Evolutionary conservation across 2,113 vertebrate genomes (phyloP).

Genomic region (Myiozetetes cayanensis): DNA sequence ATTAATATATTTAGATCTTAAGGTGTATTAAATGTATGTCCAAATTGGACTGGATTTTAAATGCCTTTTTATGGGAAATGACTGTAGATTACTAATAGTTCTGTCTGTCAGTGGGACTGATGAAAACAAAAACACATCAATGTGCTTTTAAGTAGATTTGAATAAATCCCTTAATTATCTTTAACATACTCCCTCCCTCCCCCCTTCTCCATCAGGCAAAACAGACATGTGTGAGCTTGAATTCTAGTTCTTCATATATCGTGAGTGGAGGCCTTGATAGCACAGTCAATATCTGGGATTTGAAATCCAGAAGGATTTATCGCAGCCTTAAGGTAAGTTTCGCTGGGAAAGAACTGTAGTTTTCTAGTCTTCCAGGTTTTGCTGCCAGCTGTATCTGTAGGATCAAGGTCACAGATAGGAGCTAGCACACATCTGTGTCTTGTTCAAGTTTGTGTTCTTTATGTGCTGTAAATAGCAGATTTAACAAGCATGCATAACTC

Average conservation of each 20-base stretch:
- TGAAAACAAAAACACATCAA: background rate
- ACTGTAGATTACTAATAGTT: background rate
- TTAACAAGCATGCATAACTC: background rate
- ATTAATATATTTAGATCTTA: background rate
- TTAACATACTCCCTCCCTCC: background rate
- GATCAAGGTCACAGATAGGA: background rate
- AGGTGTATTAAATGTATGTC: background rate
- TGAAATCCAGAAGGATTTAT: constrained; percentile 88
- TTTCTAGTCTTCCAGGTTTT: background rate
- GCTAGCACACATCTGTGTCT: background rate
- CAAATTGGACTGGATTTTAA: background rate
- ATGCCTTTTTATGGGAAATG: background rate
- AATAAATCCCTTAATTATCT: background rate
- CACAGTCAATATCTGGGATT: constrained; percentile 94
- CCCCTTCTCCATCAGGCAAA: constrained; percentile 79
- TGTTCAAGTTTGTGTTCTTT: background rate
- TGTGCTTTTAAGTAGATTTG: background rate
- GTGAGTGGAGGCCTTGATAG: constrained; percentile 90
- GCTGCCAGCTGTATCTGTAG: background rate
- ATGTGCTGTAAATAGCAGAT: background rate
- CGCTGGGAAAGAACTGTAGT: background rate
- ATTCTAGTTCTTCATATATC: constrained; percentile 84
- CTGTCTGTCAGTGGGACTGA: background rate
- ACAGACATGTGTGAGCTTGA: constrained; percentile 89
- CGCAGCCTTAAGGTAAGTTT: constrained; percentile 86